phyloP scores from a whole-genome alignment of 1,140 invertebrate genomes.

The Andricus grossulariae region DNA sequence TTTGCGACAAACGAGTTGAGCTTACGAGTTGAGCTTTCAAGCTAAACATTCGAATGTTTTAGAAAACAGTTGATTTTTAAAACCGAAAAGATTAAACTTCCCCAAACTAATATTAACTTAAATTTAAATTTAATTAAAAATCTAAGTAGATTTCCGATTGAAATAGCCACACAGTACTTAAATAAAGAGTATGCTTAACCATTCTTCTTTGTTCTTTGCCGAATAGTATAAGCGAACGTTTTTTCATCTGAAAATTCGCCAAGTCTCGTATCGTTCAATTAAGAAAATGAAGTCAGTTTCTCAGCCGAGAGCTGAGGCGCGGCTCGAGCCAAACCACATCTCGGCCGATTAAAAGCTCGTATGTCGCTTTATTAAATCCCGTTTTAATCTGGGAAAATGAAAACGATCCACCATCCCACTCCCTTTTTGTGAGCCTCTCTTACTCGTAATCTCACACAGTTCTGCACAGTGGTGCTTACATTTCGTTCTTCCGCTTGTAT shows the following conservation, averaged over 20 bases:
- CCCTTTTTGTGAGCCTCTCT: conserved; percentile 49
- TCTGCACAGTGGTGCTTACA: conserved; percentile 40
- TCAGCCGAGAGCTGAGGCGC: conserved; percentile 37
- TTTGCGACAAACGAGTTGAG: no score
- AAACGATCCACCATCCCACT: conserved; percentile 54
- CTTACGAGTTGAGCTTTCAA: no score
- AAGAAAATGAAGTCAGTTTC: conserved; percentile 60
- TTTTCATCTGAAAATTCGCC: conserved; percentile 53
- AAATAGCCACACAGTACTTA: conserved; percentile 27
- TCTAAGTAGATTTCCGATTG: not conserved
- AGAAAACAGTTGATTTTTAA: no score
- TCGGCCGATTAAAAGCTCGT: conserved; percentile 69
- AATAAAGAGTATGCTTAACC: not conserved
- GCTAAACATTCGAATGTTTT: no score
- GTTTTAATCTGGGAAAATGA: conserved; percentile 71
- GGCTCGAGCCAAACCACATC: conserved; percentile 49
- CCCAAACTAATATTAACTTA: not conserved
- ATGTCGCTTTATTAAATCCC: conserved; percentile 72
- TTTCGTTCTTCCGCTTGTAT: conserved; percentile 50
- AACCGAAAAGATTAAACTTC: no score
- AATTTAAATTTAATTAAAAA: not conserved
- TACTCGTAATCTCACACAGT: conserved; percentile 55
- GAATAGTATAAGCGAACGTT: conserved; percentile 42
- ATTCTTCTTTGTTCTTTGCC: conserved; percentile 32
- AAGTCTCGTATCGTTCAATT: conserved; percentile 61